Evolutionary conservation across 1,140 invertebrate species (phyloP), one percentile per base, ranked within the genome.

Genomic region (Aphelinus atriplicis): DNA sequence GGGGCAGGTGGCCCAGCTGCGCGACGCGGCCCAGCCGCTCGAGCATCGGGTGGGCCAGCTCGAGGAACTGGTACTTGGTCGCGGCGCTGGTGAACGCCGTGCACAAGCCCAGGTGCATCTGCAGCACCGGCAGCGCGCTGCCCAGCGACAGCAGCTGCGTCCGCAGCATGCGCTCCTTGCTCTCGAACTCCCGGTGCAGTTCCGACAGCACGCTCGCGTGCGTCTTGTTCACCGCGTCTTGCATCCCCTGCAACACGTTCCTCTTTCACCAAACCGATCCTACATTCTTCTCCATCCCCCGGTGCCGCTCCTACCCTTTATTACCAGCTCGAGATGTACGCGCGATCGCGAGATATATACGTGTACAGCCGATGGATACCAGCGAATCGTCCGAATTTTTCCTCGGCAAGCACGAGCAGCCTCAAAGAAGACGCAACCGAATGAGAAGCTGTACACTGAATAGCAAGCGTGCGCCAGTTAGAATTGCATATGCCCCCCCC

Each of bases 1-100:
- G 90, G 51, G 91, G 87, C 0, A 92, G 90, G 79, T 93, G 91
- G n/a, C 91, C 91, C 4, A 93, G 84, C 80, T 92, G 91, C 0
- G 92, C 90, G 46, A 93, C 91, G 56, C 90, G 89, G 45, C 89
- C 85, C 43, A 93, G 82, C 61, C 92, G 85, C 56, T 93, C 92
- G 76, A 93, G 88, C 85, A 93, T 90, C 7, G 90, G 89, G 76
- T 92, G 92, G 9, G 90, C 92, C 63, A 93, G 83, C 77, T 93
- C 92, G 6, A 94, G 87, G 84, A 93, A 93, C 80, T 94, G 92
- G 82, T 92, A 93, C 80, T 93, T 93, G 71, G 90, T 93, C 2
- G 92, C 91, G 2, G 91, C 89, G 69, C 90, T 90, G 2, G 91
- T 91, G 81, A 94, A 93, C 2, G 90, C 90, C 47, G 92, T 91